Base-by-base conservation (phyloP, 1,140 invertebrate genomes). In the Caerostris extrusa region DNA sequence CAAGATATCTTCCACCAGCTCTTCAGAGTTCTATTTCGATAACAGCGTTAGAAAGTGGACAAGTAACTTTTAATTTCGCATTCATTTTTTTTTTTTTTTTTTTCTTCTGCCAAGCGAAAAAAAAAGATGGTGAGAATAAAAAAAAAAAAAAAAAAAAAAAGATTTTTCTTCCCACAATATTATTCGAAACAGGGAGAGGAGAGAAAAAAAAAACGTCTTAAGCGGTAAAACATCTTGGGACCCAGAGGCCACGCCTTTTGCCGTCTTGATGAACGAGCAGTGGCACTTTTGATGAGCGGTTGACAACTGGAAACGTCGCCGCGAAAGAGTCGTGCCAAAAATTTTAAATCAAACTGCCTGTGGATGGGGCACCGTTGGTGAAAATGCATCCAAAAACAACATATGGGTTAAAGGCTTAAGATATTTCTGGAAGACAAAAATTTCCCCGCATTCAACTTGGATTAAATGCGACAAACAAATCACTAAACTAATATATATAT, bases 221-320 rank as follows among this genome's bases (percentile, higher is more conserved):
- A 34, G 34, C 34, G 34, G 34, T 34, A 34, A 34, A 34, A 34
- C 34, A n/a, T n/a, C 14, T 14, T 67, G 61, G n/a, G 61, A 5
- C 17, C 14, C 19, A 81, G 34, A 81, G 50, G 53, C 77, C 34
- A 81, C 77, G 77, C 77, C 77, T 55, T 55, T 81, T 55, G 34
- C 83, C 55, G 58, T 5, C 50, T 82, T 82, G 77, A 91, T 91
- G 19, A 57, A 91, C 10, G 69, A 58, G 90, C 90, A 34, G 77
- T 82, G n/a, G 90, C 90, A 61, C 90, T 91, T 82, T 61, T 91
- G 90, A 91, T 56, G 77, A 60, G 90, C 53, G 53, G 90, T 57
- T 91, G 90, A 91, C 90, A 91, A 77, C 90, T 91, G 90, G 71
- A 53, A 82, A 77, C 64, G 90, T 91, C 71, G 56, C 3, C 19